phyloP scores from a whole-genome alignment of 2,888 invertebrate species.

The Oscheius sp. region DNA sequence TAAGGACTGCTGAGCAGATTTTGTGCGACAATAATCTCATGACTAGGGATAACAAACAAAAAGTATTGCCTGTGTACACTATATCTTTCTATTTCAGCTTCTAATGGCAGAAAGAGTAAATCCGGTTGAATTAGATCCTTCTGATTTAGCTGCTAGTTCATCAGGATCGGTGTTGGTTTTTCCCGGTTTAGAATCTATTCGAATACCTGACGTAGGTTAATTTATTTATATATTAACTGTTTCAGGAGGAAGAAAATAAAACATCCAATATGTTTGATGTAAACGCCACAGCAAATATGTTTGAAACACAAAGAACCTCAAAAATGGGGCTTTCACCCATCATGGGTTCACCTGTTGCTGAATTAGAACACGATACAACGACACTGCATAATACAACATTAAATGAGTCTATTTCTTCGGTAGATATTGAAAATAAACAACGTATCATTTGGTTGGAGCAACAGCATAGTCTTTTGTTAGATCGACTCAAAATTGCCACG shows the following conservation, averaged over 20 bases:
- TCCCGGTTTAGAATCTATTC: not conserved
- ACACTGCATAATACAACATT: not conserved
- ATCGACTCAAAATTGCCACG: slow-evolving; percentile 9
- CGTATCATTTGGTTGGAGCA: slow-evolving; percentile 6
- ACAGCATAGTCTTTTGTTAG: not conserved
- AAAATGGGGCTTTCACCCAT: not conserved
- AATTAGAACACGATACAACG: not conserved
- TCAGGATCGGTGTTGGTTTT: not conserved
- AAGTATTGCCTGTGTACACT: not conserved
- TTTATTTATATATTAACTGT: not conserved
- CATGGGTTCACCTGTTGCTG: not conserved
- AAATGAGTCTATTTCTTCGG: not conserved
- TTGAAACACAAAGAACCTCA: not conserved
- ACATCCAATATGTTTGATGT: not conserved
- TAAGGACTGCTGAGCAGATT: slow-evolving; percentile 15
- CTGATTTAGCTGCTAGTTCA: not conserved
- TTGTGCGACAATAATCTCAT: not conserved
- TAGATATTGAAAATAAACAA: slow-evolving; percentile 4
- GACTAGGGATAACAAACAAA: slow-evolving; percentile 13
- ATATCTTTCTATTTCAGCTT: not conserved
- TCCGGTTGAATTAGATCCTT: not conserved
- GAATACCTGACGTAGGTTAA: not conserved
- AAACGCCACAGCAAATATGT: not conserved
- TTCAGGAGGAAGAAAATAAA: not conserved
- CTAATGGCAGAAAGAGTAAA: not conserved